Conservation (phyloP, 2,888 invertebrate genomes). For the Catocala fraxini region DNA sequence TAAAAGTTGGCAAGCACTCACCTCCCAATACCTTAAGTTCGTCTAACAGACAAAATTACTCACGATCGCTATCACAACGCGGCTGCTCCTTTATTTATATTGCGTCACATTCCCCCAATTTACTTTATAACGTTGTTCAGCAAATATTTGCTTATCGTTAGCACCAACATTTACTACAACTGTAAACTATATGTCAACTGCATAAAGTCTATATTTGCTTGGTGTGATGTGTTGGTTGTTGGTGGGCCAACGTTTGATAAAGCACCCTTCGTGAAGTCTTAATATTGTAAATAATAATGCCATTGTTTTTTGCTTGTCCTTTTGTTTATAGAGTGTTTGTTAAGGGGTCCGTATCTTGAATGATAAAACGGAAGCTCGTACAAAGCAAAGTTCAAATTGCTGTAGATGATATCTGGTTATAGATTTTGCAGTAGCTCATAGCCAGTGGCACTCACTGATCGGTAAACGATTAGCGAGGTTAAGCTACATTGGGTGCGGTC, state of each 20-base stretch:
- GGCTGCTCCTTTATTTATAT: conserved; percentile 52
- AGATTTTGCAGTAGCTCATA: too few relatives aligned
- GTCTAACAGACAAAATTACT: conserved; percentile 3
- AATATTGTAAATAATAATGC: conserved; percentile 51
- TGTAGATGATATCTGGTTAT: too few relatives aligned
- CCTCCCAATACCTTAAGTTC: neutral
- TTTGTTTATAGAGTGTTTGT: conserved; percentile 42
- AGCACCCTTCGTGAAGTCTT: conserved; percentile 40
- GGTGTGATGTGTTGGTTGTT: conserved; percentile 13
- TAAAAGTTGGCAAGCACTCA: too few relatives aligned
- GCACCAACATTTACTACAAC: conserved; percentile 34
- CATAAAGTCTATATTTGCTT: conserved; percentile 15
- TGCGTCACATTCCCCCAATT: conserved; percentile 62
- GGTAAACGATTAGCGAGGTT: too few relatives aligned
- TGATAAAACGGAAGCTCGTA: conserved; percentile 15
- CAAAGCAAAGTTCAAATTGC: too few relatives aligned
- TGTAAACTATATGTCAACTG: conserved; percentile 19
- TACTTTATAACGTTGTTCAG: conserved; percentile 66
- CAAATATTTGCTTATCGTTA: conserved; percentile 80
- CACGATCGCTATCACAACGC: conserved; percentile 14
- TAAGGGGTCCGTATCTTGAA: conserved; percentile 39
- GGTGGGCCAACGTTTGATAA: conserved; percentile 31
- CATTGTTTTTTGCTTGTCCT: conserved; percentile 46
- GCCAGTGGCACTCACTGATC: too few relatives aligned
- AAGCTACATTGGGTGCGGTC: too few relatives aligned